Percentiles rank a stretch among this genome's conserved stretches.
Conservation (phyloP, 2,888 invertebrate species). For the Bellardia pandia region DNA sequence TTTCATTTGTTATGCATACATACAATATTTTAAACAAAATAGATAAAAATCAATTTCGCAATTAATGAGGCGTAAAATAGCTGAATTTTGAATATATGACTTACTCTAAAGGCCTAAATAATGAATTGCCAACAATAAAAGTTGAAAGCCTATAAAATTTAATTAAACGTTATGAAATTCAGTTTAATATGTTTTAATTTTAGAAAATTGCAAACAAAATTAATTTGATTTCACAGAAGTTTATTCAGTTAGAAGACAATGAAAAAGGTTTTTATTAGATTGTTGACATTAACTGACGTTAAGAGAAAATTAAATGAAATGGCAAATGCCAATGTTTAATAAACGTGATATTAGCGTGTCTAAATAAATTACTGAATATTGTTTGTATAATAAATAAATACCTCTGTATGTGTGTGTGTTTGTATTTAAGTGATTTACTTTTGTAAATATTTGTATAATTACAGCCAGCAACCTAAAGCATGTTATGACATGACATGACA, state of each 20-base stretch:
- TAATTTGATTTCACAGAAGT: too few species aligned
- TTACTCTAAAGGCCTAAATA: not conserved
- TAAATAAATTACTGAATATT: not conserved
- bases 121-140: slow-evolving; percentile 31
- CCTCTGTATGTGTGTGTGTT: not conserved
- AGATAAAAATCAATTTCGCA: slow-evolving; percentile 29
- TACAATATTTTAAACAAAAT: not conserved
- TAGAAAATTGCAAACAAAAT: not conserved
- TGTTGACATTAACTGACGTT: slow-evolving; percentile 2
- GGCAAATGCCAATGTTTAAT: slow-evolving; percentile 9
- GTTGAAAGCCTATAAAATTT: slow-evolving; percentile 10
- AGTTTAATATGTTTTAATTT: not conserved
- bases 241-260: not conserved
- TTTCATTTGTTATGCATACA: not conserved
- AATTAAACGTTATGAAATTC: slow-evolving; percentile 4
- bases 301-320: not conserved
- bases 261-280: not conserved
- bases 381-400: not conserved
- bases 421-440: not conserved
- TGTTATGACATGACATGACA: slow-evolving; percentile 5
- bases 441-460: not conserved
- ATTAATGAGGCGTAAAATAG: slow-evolving; percentile 38
- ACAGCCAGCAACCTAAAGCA: not conserved
- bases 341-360: not conserved
- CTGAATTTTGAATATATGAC: slow-evolving; percentile 3